Conservation (phyloP, 2,888 invertebrate species). For the Megamerina dolium region DNA sequence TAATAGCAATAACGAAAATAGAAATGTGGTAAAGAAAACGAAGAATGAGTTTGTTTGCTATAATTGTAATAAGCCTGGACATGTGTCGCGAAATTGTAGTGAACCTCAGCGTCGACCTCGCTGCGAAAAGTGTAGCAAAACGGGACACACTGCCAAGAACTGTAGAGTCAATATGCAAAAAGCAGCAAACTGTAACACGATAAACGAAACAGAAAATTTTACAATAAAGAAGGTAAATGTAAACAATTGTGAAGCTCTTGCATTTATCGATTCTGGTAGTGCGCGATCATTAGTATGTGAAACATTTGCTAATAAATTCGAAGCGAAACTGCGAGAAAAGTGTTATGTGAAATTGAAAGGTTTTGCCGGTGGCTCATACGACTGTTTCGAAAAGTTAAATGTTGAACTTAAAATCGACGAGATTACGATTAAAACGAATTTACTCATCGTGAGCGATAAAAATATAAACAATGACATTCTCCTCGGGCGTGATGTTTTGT, state of each 20-base stretch:
- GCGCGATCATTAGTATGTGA: neutral
- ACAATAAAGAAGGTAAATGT: neutral
- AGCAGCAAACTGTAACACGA: no score
- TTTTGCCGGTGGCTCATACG: slow-evolving; percentile 6
- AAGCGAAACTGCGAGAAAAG: slow-evolving; percentile 3
- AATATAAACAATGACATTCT: neutral
- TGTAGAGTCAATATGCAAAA: no score
- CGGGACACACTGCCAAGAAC: slow-evolving; percentile 15
- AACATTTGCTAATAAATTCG: neutral
- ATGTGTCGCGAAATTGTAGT: slow-evolving; percentile 16
- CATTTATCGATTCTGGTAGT: slow-evolving; percentile 1
- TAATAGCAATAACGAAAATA: no score
- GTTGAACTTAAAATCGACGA: slow-evolving; percentile 1
- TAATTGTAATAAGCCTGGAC: slow-evolving; percentile 18
- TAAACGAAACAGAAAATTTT: neutral
- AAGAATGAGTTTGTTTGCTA: slow-evolving; percentile 16
- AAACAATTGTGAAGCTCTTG: neutral
- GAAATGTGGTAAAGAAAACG: no score
- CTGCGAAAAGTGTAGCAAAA: slow-evolving; percentile 11
- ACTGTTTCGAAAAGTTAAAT: slow-evolving; percentile 5
- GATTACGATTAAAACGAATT: neutral
- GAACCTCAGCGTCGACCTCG: slow-evolving; percentile 15
- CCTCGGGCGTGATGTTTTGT: neutral
- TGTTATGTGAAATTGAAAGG: slow-evolving; percentile 9
- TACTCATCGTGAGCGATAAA: neutral